Base-by-base conservation (phyloP, 2,797 vertebrate genomes). In the Hoplostethus mediterraneus region DNA sequence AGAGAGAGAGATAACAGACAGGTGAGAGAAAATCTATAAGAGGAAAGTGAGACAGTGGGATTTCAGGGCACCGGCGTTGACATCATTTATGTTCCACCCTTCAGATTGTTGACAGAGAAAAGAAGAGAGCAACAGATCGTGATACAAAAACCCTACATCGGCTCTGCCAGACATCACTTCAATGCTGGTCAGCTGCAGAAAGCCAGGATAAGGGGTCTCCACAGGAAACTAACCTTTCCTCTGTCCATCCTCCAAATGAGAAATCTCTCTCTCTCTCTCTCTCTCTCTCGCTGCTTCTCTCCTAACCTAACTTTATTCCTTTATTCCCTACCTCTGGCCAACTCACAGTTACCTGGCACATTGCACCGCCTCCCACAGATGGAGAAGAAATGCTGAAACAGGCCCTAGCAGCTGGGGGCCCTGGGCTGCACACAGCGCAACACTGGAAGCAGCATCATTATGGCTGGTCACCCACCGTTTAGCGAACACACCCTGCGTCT, bases 401-500 rank as follows among this genome's bases (percentile, higher is more conserved):
- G 83, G 68, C 70, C 30, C 25, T 16, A 67, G 67, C 79, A 71
- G 88, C 73, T 8, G 77, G 80, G 40, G 54, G 77, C 61, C 61
- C 16, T 0, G 31, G 68, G 67, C 73, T 62, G 62, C 85, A 77
- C 45, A 36, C 84, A 45, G 85, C 77, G 80, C 48, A 12, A 57
- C 73, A 33, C 60, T 11, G 64, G 86, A 73, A 79, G 68, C 64
- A 17, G 83, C 77, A 79, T 90, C 85, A 88, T 92, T 87, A 89
- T 49, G 9, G 64, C 58, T 16, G 77, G 64, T 85, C 77, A 71
- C 87, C 88, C 71, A 66, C 77, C 55, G 79, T 77, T 87, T 77
- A 76, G 74, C 82, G 64, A 68, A 77, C 79, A 49, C 70, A 69
- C 73, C 71, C 75, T 11, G 73, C 3, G 79, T 84, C 71, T 78